phyloP scores from a whole-genome alignment of 2,113 vertebrate genomes.

The Percina caprodes region DNA sequence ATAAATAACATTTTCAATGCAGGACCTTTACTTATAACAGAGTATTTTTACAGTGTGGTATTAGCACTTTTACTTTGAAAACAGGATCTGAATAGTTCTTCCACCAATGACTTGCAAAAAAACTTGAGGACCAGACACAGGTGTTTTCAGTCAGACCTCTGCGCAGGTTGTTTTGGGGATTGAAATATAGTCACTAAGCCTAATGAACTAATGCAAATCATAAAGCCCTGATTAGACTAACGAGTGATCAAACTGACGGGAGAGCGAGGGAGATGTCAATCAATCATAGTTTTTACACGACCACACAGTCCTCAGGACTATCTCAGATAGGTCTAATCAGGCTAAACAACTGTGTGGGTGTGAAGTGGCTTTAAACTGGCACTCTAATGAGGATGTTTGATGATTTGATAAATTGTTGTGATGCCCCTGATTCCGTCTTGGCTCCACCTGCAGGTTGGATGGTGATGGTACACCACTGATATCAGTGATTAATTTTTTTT shows the following conservation, averaged over 20 bases:
- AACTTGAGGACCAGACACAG: background rate
- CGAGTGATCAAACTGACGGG: background rate
- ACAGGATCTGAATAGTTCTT: background rate
- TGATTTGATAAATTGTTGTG: background rate
- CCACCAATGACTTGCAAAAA: background rate
- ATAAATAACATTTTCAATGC: too few relatives aligned
- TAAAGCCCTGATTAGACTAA: background rate
- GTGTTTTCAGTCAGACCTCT: background rate
- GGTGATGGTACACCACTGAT: background rate
- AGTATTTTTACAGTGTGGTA: too few relatives aligned
- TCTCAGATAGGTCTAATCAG: background rate
- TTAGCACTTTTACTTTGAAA: too few relatives aligned
- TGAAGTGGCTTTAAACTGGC: background rate
- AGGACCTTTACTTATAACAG: too few relatives aligned
- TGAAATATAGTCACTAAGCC: background rate
- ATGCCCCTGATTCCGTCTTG: background rate
- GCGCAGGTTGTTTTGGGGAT: background rate
- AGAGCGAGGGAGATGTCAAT: background rate
- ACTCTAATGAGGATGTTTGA: too few relatives aligned
- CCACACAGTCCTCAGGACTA: background rate
- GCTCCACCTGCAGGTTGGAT: conserved; percentile 16
- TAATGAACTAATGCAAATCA: background rate
- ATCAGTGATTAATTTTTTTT: background rate
- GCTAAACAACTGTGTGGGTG: background rate
- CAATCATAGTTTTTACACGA: background rate